These are phyloP conservation scores for Drosophila borborema DNA, from an alignment of 2,888 invertebrate genomes.

Conservation along the genomic window DNA sequence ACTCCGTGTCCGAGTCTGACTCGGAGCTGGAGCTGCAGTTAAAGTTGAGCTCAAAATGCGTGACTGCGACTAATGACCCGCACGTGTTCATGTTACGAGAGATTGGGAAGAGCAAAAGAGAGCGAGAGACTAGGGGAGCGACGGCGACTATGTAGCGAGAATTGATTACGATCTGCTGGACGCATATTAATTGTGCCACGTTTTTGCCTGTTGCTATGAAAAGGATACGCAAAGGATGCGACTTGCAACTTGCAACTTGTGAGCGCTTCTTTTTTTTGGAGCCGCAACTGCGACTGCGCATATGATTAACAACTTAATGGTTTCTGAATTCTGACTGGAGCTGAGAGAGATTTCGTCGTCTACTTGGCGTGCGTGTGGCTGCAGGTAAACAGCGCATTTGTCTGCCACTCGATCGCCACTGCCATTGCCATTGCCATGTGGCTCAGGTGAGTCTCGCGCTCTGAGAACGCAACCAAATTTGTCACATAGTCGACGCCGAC, in stretches of 20 bases:
- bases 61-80: slow-evolving; percentile 83
- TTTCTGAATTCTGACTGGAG: slow-evolving; percentile 43
- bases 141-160: slow-evolving; percentile 62
- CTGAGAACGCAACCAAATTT: slow-evolving; percentile 55
- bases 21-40: slow-evolving; percentile 25
- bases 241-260: slow-evolving; percentile 15
- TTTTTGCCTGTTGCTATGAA: slow-evolving; percentile 46
- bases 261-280: slow-evolving; percentile 10
- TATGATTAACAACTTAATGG: slow-evolving; percentile 84
- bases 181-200: slow-evolving; percentile 79
- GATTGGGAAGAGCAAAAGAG: background rate
- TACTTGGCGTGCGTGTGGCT: slow-evolving; percentile 77
- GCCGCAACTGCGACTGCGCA: slow-evolving; percentile 72
- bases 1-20: slow-evolving; percentile 6
- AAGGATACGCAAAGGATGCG: slow-evolving; percentile 76
- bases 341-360: slow-evolving; percentile 16
- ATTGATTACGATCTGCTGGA: slow-evolving; percentile 83
- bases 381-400: slow-evolving; percentile 84
- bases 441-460: slow-evolving; percentile 1
- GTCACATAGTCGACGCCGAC: slow-evolving; percentile 58
- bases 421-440: slow-evolving; percentile 11
- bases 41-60: slow-evolving; percentile 79
- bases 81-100: slow-evolving; percentile 73
- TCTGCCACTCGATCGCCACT: slow-evolving; percentile 65
- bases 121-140: background rate